These are phyloP conservation scores for Plebejus melissa DNA, from an alignment of 2,888 invertebrate genomes.

Conservation along the genomic window DNA sequence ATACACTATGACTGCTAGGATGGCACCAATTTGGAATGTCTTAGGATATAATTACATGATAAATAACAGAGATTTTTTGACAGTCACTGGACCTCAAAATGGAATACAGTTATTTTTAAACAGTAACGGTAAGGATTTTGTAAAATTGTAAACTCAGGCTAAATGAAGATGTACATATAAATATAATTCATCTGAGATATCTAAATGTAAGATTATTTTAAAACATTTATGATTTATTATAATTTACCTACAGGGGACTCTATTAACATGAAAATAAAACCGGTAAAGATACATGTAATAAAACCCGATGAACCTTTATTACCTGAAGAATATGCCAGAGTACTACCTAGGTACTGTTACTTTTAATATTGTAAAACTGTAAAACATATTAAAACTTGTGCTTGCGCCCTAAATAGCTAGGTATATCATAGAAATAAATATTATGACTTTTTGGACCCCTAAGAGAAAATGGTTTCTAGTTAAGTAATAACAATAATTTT, in stretches of 20 bases:
- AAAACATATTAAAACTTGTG: too few relatives aligned
- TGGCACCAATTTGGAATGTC: slow-evolving; percentile 64
- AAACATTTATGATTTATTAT: slow-evolving; percentile 23
- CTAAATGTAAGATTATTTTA: not conserved
- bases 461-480: too few relatives aligned
- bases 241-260: slow-evolving; percentile 44
- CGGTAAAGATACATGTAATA: slow-evolving; percentile 58
- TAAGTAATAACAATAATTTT: not conserved
- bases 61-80: slow-evolving; percentile 65
- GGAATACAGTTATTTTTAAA: slow-evolving; percentile 51
- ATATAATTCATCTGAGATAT: not conserved
- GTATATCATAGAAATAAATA: not conserved
- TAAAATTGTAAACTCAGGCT: not conserved
- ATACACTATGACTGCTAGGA: slow-evolving; percentile 64
- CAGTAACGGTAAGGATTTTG: slow-evolving; percentile 46
- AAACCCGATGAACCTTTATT: slow-evolving; percentile 46
- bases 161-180: not conserved
- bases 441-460: too few relatives aligned
- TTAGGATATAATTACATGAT: slow-evolving; percentile 57
- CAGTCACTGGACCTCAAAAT: slow-evolving; percentile 51
- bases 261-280: slow-evolving; percentile 51
- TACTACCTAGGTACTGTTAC: slow-evolving; percentile 59
- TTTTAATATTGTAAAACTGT: not conserved
- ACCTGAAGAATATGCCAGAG: slow-evolving; percentile 59
- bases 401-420: too few relatives aligned